Evolutionary conservation across 1,140 invertebrate species (phyloP).

Genomic region (Centruroides sculpturatus): DNA sequence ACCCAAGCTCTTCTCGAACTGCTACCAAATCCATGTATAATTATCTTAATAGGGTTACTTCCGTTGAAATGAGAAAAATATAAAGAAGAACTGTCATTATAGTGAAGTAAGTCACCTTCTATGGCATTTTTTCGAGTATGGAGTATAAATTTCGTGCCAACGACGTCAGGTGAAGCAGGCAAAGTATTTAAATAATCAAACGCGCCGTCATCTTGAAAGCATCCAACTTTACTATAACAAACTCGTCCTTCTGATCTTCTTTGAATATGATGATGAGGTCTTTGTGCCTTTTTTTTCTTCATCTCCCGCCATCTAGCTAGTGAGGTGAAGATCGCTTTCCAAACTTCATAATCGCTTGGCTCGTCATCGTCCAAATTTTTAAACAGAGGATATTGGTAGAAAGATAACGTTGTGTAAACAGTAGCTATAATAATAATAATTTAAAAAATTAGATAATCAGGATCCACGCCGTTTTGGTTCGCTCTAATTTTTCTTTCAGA

Average conservation of each 20-base stretch:
- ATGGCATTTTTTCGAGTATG: constrained; percentile 30
- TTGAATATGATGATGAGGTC: constrained; percentile 1
- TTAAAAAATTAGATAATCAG: too few relatives aligned
- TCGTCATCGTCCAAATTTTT: constrained; percentile 30
- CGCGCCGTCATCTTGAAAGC: constrained; percentile 78
- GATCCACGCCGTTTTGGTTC: too few relatives aligned
- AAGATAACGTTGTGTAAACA: too few relatives aligned
- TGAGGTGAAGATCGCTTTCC: constrained; percentile 39
- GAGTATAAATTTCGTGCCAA: constrained; percentile 49
- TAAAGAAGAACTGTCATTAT: constrained; percentile 12
- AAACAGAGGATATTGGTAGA: too few relatives aligned
- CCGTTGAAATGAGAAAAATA: constrained; percentile 39
- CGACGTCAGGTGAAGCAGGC: constrained; percentile 41
- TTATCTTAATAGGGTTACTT: constrained; percentile 63
- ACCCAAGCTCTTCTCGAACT: constrained; percentile 82
- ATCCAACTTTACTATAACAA: constrained; percentile 84
- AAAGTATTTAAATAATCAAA: constrained; percentile 82
- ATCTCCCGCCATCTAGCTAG: constrained; percentile 36
- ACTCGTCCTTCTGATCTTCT: constrained; percentile 41
- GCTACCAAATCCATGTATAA: constrained; percentile 88
- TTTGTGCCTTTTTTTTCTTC: constrained; percentile 5
- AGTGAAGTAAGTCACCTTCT: constrained; percentile 18
- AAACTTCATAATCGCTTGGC: constrained; percentile 37
- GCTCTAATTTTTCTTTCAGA: too few relatives aligned
- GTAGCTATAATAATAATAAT: too few relatives aligned